Evolutionary conservation across 2,888 invertebrate species (phyloP).

Genomic region (Scotopteryx bipunctaria): DNA sequence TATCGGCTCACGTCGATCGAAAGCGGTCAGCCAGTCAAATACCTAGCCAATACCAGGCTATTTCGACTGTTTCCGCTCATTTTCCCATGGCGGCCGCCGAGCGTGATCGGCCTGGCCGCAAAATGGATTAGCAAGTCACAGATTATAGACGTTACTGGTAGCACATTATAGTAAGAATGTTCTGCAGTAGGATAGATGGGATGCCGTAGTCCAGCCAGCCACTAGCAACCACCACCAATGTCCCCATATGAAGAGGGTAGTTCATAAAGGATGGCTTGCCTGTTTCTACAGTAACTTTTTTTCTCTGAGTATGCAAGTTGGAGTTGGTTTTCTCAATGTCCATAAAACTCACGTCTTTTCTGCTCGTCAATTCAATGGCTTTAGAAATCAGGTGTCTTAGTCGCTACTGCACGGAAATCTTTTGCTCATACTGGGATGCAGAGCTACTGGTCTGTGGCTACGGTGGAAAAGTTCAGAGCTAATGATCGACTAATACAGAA

Average conservation of each 20-base stretch:
- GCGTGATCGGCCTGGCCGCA: conserved; percentile 48
- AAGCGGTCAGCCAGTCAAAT: conserved; percentile 21
- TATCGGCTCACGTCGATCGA: conserved; percentile 13
- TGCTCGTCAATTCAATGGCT: too few relatives aligned
- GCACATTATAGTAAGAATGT: background rate
- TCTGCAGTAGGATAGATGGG: background rate
- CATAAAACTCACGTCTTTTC: too few relatives aligned
- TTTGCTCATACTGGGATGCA: conserved; percentile 12
- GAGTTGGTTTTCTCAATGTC: too few relatives aligned
- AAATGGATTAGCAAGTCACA: conserved; percentile 51
- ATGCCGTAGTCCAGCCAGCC: background rate
- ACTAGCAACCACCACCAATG: too few relatives aligned
- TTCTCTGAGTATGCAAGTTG: too few relatives aligned
- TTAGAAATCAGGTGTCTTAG: background rate
- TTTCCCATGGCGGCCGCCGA: conserved; percentile 47
- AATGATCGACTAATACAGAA: conserved; percentile 30
- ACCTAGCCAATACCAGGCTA: conserved; percentile 18
- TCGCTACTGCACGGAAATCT: conserved; percentile 1
- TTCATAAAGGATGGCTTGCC: too few relatives aligned
- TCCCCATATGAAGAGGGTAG: too few relatives aligned
- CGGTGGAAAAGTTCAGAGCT: conserved; percentile 3
- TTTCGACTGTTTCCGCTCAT: conserved; percentile 50
- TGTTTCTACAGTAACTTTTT: too few relatives aligned
- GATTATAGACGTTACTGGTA: background rate
- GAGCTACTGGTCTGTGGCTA: background rate